A percentile compares a stretch with the other conserved stretches of the same genome.
These are phyloP conservation scores for Venturia canescens DNA, from an alignment of 1,140 invertebrate genomes.

Conservation along the genomic window DNA sequence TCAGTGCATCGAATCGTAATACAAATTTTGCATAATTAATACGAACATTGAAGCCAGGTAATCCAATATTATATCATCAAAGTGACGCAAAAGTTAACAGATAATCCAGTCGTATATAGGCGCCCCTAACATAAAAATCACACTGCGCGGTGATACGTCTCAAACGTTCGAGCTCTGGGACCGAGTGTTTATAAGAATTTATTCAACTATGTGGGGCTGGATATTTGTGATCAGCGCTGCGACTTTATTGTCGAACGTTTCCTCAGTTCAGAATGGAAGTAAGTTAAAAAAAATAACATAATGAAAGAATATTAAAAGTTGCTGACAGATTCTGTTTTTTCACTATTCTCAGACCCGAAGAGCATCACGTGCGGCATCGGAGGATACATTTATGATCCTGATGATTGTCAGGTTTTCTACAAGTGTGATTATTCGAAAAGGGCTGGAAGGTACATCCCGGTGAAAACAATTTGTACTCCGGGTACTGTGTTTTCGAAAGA, in stretches of 20 bases:
- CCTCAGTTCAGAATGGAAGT: neutral
- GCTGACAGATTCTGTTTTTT: neutral
- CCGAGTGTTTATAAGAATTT: neutral
- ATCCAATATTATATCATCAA: constrained; percentile 22
- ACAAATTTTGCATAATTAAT: constrained; percentile 27
- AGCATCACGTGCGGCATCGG: neutral
- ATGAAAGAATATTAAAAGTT: neutral
- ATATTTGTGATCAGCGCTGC: constrained; percentile 24
- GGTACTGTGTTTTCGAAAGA: constrained; percentile 18
- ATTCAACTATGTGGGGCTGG: constrained; percentile 29
- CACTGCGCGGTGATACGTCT: neutral
- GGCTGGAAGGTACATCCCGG: neutral
- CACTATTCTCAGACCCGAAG: neutral
- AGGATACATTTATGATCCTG: neutral
- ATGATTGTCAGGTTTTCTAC: constrained; percentile 21
- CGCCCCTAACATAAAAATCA: constrained; percentile 23
- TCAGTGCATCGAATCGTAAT: neutral
- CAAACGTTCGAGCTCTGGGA: neutral
- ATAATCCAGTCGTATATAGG: neutral
- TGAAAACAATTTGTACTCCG: neutral
- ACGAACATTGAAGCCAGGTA: neutral
- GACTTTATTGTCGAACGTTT: neutral
- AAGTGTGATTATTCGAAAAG: constrained; percentile 12
- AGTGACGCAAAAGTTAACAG: neutral
- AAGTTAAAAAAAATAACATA: neutral